phyloP scores from a whole-genome alignment of 2,113 vertebrate species.

The Phrynosoma platyrhinos region DNA sequence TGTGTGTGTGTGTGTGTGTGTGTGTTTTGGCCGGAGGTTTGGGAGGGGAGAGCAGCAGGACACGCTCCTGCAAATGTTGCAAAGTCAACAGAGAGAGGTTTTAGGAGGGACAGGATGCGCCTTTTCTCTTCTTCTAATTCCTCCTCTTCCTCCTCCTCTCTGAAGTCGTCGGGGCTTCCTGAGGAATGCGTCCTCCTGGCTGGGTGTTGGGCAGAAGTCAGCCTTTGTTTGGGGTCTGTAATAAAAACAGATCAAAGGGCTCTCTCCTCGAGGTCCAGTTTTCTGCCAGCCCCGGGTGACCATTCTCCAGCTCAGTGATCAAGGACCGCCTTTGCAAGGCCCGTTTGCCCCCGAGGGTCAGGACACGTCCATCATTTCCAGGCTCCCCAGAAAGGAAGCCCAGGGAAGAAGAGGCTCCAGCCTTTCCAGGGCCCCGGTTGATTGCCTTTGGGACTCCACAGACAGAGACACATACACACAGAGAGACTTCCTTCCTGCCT shows the following conservation, averaged over 20 bases:
- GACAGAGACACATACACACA: too few relatives aligned
- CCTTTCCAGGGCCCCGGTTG: not conserved
- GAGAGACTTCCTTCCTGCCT: too few relatives aligned
- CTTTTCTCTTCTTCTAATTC: too few relatives aligned
- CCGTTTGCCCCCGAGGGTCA: slow-evolving; percentile 80
- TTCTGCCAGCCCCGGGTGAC: slow-evolving; percentile 75
- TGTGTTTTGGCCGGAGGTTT: too few relatives aligned
- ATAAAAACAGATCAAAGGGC: slow-evolving; percentile 86
- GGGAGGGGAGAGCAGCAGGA: too few relatives aligned
- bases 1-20: too few relatives aligned
- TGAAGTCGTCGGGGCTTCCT: slow-evolving; percentile 37
- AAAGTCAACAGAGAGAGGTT: too few relatives aligned
- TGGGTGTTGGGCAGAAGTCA: slow-evolving; percentile 77
- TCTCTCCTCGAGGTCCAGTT: slow-evolving; percentile 74
- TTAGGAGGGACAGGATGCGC: too few relatives aligned
- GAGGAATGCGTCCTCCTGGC: slow-evolving; percentile 75
- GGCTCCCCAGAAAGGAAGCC: slow-evolving; percentile 67
- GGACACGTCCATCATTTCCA: slow-evolving; percentile 80
- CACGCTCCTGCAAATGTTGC: too few relatives aligned
- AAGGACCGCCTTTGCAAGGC: slow-evolving; percentile 77
- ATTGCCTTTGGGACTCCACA: too few relatives aligned
- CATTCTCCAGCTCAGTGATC: slow-evolving; percentile 84
- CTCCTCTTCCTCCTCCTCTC: not conserved
- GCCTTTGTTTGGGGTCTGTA: slow-evolving; percentile 84
- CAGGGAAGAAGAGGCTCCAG: too few relatives aligned